These are phyloP conservation scores for Zingel zingel DNA, from an alignment of 2,113 vertebrate genomes.

Conservation along the genomic window DNA sequence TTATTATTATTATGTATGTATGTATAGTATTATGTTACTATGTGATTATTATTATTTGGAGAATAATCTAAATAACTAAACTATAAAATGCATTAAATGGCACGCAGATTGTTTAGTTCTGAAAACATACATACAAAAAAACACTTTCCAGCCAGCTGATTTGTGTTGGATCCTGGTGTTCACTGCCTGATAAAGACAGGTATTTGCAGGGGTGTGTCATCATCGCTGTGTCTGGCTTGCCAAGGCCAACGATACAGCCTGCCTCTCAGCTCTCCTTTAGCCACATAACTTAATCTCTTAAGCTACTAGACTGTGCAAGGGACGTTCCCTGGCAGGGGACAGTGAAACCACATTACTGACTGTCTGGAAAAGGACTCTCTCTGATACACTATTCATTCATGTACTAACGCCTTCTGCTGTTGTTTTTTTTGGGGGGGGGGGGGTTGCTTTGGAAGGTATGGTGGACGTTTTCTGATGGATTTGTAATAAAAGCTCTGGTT, in stretches of 20 bases:
- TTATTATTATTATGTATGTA: too few species aligned
- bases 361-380: conserved; percentile 25
- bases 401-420: background rate
- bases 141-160: conserved; percentile 8
- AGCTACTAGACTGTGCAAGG: conserved; percentile 53
- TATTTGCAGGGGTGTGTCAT: conserved; percentile 62
- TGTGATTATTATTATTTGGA: background rate
- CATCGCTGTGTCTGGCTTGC: conserved; percentile 50
- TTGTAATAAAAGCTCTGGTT: conserved; percentile 22
- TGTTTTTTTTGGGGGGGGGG: background rate
- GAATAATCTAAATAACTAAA: background rate
- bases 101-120: background rate
- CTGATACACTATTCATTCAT: background rate
- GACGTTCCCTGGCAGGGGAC: conserved; percentile 41
- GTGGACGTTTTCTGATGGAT: background rate
- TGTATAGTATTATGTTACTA: too few species aligned
- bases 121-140: background rate
- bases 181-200: conserved; percentile 60
- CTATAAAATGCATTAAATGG: background rate
- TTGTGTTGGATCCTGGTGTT: conserved; percentile 22
- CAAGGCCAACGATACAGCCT: conserved; percentile 65
- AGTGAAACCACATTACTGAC: conserved; percentile 25
- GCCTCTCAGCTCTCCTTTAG: conserved; percentile 53
- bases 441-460: background rate
- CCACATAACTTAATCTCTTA: conserved; percentile 57